phyloP scores from a whole-genome alignment of 2,797 vertebrate genomes.

The Capromys pilorides region DNA sequence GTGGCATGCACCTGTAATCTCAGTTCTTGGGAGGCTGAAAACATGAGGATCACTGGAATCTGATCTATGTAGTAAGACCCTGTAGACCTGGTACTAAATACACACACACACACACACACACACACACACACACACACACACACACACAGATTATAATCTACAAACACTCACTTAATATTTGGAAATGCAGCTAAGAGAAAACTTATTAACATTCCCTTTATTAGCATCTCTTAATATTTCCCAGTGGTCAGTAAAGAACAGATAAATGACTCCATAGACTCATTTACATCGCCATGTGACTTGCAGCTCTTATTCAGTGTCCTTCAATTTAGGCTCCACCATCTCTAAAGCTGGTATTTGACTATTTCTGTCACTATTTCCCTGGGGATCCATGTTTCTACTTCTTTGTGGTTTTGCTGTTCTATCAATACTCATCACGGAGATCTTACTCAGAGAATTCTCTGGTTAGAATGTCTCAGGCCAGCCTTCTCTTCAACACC shows the following conservation, averaged over 20 bases:
- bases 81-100: too few species aligned
- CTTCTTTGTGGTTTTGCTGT: background rate
- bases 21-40: too few species aligned
- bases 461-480: background rate
- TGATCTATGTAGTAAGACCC: too few species aligned
- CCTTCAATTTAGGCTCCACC: background rate
- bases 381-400: background rate
- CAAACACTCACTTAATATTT: background rate
- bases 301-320: background rate
- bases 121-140: too few species aligned
- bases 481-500: background rate
- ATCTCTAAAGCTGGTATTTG: background rate
- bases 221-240: background rate
- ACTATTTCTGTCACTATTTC: background rate
- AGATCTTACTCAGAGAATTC: conserved; percentile 17
- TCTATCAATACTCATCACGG: background rate
- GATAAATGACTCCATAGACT: background rate
- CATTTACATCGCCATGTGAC: background rate
- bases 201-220: background rate
- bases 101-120: too few species aligned
- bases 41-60: too few species aligned
- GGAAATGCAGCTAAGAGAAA: background rate
- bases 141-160: too few species aligned
- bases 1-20: too few species aligned
- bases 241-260: background rate